These are phyloP conservation scores for Caranx melampygus DNA, from an alignment of 2,113 vertebrate genomes.

Conservation along the genomic window DNA sequence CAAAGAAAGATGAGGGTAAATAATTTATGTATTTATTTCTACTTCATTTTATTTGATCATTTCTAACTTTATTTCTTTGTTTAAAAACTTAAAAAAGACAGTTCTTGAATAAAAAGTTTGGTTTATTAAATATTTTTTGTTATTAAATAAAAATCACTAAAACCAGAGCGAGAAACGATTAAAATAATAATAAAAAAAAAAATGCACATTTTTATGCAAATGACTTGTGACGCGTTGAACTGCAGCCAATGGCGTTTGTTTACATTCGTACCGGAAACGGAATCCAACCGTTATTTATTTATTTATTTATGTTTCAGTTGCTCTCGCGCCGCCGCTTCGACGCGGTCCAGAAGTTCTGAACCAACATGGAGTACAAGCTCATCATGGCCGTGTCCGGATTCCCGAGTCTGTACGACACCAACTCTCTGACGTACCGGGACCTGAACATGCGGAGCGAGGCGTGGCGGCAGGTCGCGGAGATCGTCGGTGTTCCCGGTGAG, in stretches of 20 bases:
- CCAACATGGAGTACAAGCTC: conserved; percentile 58
- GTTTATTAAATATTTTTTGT: no score
- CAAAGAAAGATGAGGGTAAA: no score
- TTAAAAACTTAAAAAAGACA: no score
- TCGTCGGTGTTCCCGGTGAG: conserved; percentile 59
- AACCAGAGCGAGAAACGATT: neutral
- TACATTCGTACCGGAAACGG: conserved; percentile 29
- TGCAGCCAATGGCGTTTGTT: neutral
- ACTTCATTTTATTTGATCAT: no score
- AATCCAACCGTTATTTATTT: neutral
- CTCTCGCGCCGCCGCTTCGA: no score
- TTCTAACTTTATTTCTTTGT: no score
- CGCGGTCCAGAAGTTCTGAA: neutral
- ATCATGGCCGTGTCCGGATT: conserved; percentile 62
- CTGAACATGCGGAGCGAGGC: conserved; percentile 58
- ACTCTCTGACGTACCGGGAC: conserved; percentile 51
- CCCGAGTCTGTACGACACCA: conserved; percentile 58
- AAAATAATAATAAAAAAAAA: neutral
- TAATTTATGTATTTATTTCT: no score
- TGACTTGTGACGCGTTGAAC: conserved; percentile 1
- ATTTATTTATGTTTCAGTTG: no score
- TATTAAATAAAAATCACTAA: no score
- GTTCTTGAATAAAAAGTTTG: no score
- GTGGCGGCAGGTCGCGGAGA: conserved; percentile 53
- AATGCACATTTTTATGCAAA: neutral